These are phyloP conservation scores for Calypte anna DNA, from an alignment of 2,113 vertebrate species.

Conservation along the genomic window DNA sequence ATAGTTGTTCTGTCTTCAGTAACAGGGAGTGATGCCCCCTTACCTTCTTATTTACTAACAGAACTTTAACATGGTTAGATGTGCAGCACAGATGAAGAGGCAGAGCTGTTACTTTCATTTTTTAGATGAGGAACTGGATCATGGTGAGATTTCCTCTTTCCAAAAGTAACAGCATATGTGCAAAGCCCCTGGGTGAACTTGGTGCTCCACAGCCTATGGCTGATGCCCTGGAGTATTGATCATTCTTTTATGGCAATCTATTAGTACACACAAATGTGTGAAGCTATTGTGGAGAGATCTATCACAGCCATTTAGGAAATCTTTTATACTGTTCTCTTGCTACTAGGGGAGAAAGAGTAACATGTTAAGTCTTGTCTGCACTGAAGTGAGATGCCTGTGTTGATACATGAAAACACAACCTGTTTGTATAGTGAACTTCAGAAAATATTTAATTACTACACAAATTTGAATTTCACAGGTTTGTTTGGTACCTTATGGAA, in stretches of 20 bases:
- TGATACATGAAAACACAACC: background rate
- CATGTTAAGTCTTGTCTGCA: background rate
- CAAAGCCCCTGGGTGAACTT: background rate
- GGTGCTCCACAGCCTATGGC: background rate
- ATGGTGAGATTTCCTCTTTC: background rate
- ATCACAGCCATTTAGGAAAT: background rate
- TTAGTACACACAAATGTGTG: background rate
- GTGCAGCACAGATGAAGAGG: rapidly evolving
- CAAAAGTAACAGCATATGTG: background rate
- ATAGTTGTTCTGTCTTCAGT: background rate
- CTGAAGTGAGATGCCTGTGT: background rate
- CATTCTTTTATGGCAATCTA: background rate
- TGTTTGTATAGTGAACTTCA: background rate
- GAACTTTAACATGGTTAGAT: background rate
- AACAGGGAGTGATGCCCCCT: background rate
- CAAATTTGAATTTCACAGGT: background rate
- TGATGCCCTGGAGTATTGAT: background rate
- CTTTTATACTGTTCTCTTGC: background rate
- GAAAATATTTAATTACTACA: background rate
- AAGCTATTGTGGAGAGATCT: background rate
- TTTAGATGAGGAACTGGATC: background rate
- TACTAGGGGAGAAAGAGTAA: background rate
- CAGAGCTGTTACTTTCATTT: background rate
- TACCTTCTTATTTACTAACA: background rate
- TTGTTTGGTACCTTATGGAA: background rate